A percentile compares a stretch with the other conserved stretches of the same genome.
These are phyloP conservation scores for Molothrus aeneus DNA, from an alignment of 2,797 vertebrate species.

Conservation along the genomic window DNA sequence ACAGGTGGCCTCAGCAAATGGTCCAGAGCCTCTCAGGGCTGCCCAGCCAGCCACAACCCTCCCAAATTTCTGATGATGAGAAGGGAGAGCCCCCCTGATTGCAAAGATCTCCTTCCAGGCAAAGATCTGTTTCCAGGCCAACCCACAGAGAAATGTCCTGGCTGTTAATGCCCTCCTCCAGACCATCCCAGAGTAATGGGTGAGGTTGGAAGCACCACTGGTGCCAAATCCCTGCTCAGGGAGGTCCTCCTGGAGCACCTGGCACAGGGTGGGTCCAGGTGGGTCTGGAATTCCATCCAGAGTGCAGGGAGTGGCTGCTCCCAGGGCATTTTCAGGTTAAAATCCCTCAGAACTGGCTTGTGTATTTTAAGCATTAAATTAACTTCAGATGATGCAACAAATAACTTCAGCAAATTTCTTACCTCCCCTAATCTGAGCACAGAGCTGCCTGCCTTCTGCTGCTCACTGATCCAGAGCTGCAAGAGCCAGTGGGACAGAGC, in stretches of 20 bases:
- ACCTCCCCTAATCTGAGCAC: not conserved
- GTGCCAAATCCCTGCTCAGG: not conserved
- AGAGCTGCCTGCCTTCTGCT: not conserved
- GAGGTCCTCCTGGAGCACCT: not conserved
- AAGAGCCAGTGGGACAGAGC: not conserved
- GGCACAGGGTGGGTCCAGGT: not conserved
- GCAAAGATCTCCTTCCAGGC: not conserved
- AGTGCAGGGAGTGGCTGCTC: not conserved
- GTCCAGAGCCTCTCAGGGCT: constrained; percentile 17
- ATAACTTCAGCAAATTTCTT: not conserved
- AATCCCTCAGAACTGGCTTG: constrained; percentile 14
- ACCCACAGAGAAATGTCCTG: not conserved
- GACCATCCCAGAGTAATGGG: not conserved
- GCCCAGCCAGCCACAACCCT: not conserved
- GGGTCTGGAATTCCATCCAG: not conserved
- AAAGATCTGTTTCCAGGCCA: constrained; percentile 26
- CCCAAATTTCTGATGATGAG: not conserved
- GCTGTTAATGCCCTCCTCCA: not conserved
- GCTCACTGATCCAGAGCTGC: not conserved
- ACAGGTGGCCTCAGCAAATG: constrained; percentile 34
- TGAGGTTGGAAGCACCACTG: not conserved
- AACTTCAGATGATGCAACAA: constrained; percentile 4
- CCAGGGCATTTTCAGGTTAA: constrained; percentile 1
- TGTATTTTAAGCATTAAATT: constrained; percentile 6
- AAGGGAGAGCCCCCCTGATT: not conserved